A percentile compares a stretch with the other conserved stretches of the same genome.
These are phyloP conservation scores for Tragelaphus oryx DNA, from an alignment of 2,797 vertebrate genomes.

Conservation along the genomic window DNA sequence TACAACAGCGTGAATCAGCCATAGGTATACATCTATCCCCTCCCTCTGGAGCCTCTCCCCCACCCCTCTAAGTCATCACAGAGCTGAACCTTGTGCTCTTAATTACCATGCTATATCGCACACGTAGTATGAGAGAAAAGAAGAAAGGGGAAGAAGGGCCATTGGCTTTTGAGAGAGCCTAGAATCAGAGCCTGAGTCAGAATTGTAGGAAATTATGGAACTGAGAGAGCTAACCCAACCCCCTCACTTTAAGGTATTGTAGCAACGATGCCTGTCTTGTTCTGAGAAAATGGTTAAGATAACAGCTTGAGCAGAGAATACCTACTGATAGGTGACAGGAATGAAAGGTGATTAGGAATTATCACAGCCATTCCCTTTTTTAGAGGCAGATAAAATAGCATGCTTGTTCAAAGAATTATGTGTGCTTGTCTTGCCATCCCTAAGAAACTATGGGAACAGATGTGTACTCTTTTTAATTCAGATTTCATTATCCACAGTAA, in stretches of 20 bases:
- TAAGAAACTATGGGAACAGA: constrained; percentile 26
- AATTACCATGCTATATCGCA: neutral
- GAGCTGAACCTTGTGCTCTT: neutral
- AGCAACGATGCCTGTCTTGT: neutral
- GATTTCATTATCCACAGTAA: constrained; percentile 58
- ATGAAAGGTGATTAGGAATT: constrained; percentile 36
- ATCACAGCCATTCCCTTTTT: constrained; percentile 31
- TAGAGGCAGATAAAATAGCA: constrained; percentile 43
- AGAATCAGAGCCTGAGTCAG: constrained; percentile 14
- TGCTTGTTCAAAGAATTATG: constrained; percentile 18
- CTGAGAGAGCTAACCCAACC: neutral
- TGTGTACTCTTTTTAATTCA: constrained; percentile 39
- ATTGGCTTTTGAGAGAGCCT: neutral
- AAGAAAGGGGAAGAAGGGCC: neutral
- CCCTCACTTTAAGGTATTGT: constrained; percentile 6
- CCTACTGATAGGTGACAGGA: constrained; percentile 13
- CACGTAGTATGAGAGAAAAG: neutral
- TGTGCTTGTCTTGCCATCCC: constrained; percentile 20
- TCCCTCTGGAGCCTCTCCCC: neutral
- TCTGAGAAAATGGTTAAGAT: constrained; percentile 37
- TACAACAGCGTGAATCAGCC: neutral
- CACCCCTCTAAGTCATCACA: neutral
- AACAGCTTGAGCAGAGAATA: constrained; percentile 6
- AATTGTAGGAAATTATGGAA: constrained; percentile 33
- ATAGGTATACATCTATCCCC: neutral